These are phyloP conservation scores for Microcebus tavaratra DNA, from an alignment of 2,113 vertebrate genomes.

Conservation along the genomic window DNA sequence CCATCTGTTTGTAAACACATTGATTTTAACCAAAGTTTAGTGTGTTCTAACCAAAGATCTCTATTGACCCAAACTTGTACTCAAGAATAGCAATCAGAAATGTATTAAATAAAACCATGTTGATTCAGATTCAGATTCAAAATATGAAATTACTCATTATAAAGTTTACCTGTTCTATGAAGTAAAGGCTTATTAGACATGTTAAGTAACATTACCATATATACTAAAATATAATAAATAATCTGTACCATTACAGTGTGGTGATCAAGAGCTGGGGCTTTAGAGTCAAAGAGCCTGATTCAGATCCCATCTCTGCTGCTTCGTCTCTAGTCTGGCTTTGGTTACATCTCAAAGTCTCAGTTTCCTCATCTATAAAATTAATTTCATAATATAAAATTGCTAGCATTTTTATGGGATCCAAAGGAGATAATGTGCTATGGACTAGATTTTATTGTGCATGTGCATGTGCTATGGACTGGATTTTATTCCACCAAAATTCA, in stretches of 20 bases:
- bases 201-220: background rate
- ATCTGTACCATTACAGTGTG: background rate
- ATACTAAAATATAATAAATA: background rate
- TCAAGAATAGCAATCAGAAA: conserved; percentile 29
- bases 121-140: conserved; percentile 31
- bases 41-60: conserved; percentile 24
- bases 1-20: conserved; percentile 27
- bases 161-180: conserved; percentile 41
- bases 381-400: conserved; percentile 28
- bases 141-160: conserved; percentile 54
- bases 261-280: background rate
- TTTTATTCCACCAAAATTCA: background rate
- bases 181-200: conserved; percentile 32
- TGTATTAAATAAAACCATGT: conserved; percentile 24
- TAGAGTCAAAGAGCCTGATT: background rate
- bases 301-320: background rate
- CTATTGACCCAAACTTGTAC: background rate
- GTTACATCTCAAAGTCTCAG: conserved; percentile 42
- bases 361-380: conserved; percentile 31
- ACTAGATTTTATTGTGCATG: background rate
- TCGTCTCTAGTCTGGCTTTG: background rate
- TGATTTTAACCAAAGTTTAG: conserved; percentile 43
- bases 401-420: background rate
- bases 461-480: background rate
- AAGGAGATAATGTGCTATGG: background rate